phyloP scores from a whole-genome alignment of 2,888 invertebrate genomes.

The Aethes cnicana region DNA sequence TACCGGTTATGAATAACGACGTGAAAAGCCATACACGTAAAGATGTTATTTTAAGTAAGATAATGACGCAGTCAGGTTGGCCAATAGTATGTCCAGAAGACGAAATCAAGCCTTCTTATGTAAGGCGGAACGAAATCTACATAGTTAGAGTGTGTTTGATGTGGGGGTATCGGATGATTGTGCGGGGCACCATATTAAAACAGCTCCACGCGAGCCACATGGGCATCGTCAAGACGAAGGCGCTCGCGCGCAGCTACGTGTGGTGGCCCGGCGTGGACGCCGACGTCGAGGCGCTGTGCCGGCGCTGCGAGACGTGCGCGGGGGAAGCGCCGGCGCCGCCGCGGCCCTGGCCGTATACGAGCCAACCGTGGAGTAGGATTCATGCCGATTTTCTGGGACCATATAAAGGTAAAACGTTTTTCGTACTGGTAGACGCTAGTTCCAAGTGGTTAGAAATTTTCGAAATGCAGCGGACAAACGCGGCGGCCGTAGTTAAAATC shows the following conservation, averaged over 20 bases:
- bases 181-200: background rate
- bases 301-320: slow-evolving; percentile 2
- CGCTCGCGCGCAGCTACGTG: slow-evolving; percentile 1
- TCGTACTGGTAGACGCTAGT: no score
- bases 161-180: slow-evolving; percentile 2
- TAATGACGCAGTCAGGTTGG: slow-evolving; percentile 8
- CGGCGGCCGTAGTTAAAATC: no score
- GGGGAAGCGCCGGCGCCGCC: background rate
- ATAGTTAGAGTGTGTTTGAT: background rate
- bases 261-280: background rate
- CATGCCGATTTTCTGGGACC: no score
- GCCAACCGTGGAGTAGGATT: background rate
- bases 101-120: background rate
- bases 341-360: no score
- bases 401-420: no score
- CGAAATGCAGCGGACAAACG: no score
- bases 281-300: background rate
- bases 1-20: background rate
- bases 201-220: slow-evolving; percentile 2
- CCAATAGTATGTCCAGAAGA: background rate
- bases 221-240: slow-evolving; percentile 2
- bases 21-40: background rate
- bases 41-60: no score
- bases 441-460: no score
- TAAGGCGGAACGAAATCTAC: background rate